phyloP scores from a whole-genome alignment of 2,888 invertebrate species.

The Xestia rhomboidea region DNA sequence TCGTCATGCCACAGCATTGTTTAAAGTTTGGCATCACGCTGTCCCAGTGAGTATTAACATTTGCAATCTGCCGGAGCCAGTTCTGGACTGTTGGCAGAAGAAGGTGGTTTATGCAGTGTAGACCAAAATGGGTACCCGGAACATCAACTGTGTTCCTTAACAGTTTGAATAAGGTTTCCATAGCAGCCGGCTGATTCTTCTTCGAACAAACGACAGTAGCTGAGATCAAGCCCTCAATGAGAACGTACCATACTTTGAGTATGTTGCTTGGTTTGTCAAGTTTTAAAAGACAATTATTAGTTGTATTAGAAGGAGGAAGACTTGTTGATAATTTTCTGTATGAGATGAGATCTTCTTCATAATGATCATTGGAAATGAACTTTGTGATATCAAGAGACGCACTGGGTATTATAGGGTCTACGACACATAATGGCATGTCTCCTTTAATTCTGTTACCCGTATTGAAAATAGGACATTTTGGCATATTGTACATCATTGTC shows the following conservation, averaged over 20 bases:
- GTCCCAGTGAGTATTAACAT: constrained; percentile 93
- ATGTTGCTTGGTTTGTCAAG: constrained; percentile 95
- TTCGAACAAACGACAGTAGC: constrained; percentile 96
- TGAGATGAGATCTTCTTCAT: constrained; percentile 92
- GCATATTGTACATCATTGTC: constrained; percentile 98
- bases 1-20: constrained; percentile 97
- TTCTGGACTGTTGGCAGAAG: constrained; percentile 97
- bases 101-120: constrained; percentile 97
- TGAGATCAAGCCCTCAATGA: constrained; percentile 96
- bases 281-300: constrained; percentile 90
- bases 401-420: constrained; percentile 96
- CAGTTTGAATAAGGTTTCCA: constrained; percentile 96
- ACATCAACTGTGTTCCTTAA: constrained; percentile 94
- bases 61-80: constrained; percentile 95
- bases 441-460: constrained; percentile 96
- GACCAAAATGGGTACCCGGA: constrained; percentile 96
- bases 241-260: constrained; percentile 96
- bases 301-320: constrained; percentile 86
- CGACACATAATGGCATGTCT: constrained; percentile 94
- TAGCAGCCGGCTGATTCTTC: constrained; percentile 95
- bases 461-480: constrained; percentile 97
- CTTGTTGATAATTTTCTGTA: constrained; percentile 91
- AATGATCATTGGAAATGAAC: constrained; percentile 92
- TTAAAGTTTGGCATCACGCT: constrained; percentile 97
- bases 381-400: constrained; percentile 92